Evolutionary conservation across 35 echinoderm and acorn worm species (phyloP), one percentile per base, ranked within the genome.

Genomic region (Diadema setosum): DNA sequence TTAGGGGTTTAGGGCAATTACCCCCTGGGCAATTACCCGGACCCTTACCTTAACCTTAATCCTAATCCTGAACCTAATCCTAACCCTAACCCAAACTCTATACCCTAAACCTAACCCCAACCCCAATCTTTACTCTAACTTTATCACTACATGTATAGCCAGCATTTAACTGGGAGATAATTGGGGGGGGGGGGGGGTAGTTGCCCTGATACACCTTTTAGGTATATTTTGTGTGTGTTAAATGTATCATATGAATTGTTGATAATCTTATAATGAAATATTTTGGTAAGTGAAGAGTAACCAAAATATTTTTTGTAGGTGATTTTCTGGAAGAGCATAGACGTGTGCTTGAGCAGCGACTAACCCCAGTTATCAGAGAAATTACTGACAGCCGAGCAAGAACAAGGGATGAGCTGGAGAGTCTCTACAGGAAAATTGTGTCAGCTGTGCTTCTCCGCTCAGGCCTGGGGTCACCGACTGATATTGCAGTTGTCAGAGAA

Each of bases 401-500:
- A 39, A 99, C 96, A 21, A 87, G 96, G 29, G 96, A 99, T 40
- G 96, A 99, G 44, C 63, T 99, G 39, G 96, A 99, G 87, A 94
- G 96, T 85, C 80, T 99, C 9, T 99, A 94, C 70, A 91, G 96
- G 20, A 99, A 99, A 86, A 95, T 95, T 12, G 96, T 99, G 20
- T 99, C 96, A 52, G 96, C 96, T 39, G 96, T 99, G 18, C 50
- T 99, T 32, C 78, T 99, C 24, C 58, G 96, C 33, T 99, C 92
- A 42, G 93, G 96, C n/a, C 83, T 99, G 3, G 96, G 96, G 1
- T 99, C 96, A 65, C 96, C 96, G 3, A 99, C 96, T n/a, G 96
- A 99, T 91, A 99, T 98, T 75, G 96, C 96, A n/a, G 96, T 99
- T 3, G 96, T 99, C 64, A 94, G 96, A 55, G 96, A 99, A 85